A percentile compares a stretch with the other conserved stretches of the same genome.
phyloP scores from a whole-genome alignment of 2,797 vertebrate genomes.

The Bufotes viridis region DNA sequence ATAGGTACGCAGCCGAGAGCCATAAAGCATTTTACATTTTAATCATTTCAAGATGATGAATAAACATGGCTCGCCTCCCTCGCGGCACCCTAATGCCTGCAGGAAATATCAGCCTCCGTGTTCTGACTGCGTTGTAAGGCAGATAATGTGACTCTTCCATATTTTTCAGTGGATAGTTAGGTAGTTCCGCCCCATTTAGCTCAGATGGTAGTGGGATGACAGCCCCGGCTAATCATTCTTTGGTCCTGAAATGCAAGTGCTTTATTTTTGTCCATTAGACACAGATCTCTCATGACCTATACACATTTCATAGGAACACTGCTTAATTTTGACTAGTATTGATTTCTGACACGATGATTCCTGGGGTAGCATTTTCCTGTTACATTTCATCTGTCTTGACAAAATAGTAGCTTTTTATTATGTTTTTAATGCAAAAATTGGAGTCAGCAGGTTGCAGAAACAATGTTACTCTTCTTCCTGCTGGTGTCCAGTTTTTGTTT shows the following conservation, averaged over 20 bases:
- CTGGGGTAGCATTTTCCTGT: background rate
- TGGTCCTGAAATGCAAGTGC: background rate
- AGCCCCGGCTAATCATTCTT: background rate
- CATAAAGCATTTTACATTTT: background rate
- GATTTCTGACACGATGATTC: background rate
- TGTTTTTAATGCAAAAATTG: too few species aligned
- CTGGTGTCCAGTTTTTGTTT: too few species aligned
- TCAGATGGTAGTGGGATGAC: background rate
- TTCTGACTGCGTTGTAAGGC: background rate
- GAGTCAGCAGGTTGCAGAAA: too few species aligned
- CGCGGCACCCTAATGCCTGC: background rate
- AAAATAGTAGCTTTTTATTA: too few species aligned
- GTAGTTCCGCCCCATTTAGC: constrained; percentile 21
- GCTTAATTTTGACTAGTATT: background rate
- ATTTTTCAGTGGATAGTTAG: background rate
- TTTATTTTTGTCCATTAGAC: constrained; percentile 10
- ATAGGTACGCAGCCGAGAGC: background rate
- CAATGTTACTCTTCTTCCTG: too few species aligned
- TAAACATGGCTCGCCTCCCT: constrained; percentile 2
- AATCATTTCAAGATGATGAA: constrained; percentile 5
- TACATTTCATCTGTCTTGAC: background rate
- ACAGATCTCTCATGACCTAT: background rate
- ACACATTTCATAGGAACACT: background rate
- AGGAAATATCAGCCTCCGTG: background rate
- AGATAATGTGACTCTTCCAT: background rate